These are phyloP conservation scores for Nebria salina DNA, from an alignment of 2,888 invertebrate species.

Conservation along the genomic window DNA sequence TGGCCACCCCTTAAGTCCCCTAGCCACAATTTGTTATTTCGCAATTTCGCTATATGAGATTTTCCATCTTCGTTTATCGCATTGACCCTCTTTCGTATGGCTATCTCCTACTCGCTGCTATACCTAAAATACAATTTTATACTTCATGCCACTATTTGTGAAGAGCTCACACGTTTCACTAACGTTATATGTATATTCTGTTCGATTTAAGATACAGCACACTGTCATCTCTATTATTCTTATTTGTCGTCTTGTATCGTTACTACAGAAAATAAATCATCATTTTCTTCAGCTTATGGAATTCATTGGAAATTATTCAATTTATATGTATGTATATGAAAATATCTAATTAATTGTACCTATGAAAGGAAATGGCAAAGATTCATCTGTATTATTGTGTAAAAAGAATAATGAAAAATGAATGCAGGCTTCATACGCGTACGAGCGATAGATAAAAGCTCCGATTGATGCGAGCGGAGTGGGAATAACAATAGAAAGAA, in stretches of 20 bases:
- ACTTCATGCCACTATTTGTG: conserved; percentile 28
- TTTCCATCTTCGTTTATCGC: conserved; percentile 25
- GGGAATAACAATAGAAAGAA: not conserved
- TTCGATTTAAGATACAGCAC: not conserved
- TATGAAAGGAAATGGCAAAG: not conserved
- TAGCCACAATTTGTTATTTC: conserved; percentile 46
- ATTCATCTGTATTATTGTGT: not conserved
- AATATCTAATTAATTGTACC: too few species aligned
- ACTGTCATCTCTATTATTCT: not conserved
- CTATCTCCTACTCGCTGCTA: conserved; percentile 27
- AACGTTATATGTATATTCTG: not conserved
- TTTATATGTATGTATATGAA: too few species aligned
- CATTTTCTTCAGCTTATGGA: not conserved
- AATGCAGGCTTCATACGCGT: not conserved
- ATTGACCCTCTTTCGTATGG: not conserved
- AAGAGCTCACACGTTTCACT: conserved; percentile 11
- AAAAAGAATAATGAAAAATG: not conserved
- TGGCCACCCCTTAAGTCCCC: conserved; percentile 19
- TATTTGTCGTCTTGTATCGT: not conserved
- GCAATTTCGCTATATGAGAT: conserved; percentile 44
- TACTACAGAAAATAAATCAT: not conserved
- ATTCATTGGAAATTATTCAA: too few species aligned
- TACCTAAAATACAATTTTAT: conserved; percentile 45
- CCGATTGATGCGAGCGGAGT: not conserved
- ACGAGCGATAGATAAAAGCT: not conserved